Evolutionary conservation across 2,888 invertebrate species (phyloP), one percentile per base, ranked within the genome.

Genomic region (Tetrapedia diversipes): DNA sequence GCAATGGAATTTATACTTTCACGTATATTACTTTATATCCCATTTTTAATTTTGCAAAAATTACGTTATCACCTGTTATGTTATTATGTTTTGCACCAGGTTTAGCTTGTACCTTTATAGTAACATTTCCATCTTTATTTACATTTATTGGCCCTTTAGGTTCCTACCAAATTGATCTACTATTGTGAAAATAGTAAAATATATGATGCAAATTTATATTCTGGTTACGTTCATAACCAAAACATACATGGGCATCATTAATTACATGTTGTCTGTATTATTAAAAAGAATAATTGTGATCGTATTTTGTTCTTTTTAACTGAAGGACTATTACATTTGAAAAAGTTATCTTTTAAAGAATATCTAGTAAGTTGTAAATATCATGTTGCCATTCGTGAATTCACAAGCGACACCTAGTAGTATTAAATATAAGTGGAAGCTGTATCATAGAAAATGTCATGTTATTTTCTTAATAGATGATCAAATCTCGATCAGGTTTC

Each of bases 21-120:
- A 10, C 10, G 14, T 16, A 14, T 10, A 70, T 63, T n/a, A n/a
- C n/a, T 39, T 16, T 11, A 8, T 47, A 53, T 57, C 8, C 14
- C 11, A 16, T n/a, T 45, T 54, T 10, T 22, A 19, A 43, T 54
- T 27, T 27, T 45, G 2, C 14, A n/a, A 41, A 57, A n/a, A 54
- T 53, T 34, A 1, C 0, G 49, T 41, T 32, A 66, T 77, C 84
- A 93, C 94, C 94, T 76, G 95, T 95, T 68, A 96, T 93, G 54
- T 93, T 92, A 89, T 95, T 96, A 67, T 93, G 93, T 91, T 95
- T 96, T 0, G 96, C 95, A 54, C 96, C 96, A 24, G 96, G 96
- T 90, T 96, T 96, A 0, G 96, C 96, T 72, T 94, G 92, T 77
- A 96, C 93, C 87, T 94, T 93, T 32, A 96, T 93, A 16, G 92